Base-by-base conservation (phyloP, 2,113 vertebrate genomes). In the Stegostoma tigrinum region DNA sequence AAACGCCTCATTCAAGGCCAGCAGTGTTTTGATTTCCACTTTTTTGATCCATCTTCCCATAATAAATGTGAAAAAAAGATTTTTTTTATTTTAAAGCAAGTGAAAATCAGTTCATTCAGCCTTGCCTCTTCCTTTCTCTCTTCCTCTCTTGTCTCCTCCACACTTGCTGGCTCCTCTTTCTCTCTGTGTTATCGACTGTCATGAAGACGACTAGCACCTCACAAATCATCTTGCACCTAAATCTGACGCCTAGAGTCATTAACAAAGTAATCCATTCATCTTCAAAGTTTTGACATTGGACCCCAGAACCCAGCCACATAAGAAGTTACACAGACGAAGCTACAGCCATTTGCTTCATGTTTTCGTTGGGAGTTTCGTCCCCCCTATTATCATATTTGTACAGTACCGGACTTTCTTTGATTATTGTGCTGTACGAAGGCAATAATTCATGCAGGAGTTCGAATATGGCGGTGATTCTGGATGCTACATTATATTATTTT, bases 1-100 rank as follows among this genome's bases (percentile, higher is more conserved):
- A 98, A 99, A 99, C 98, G 99, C 98, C 98, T 99, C 98, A 98
- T 98, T 99, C 98, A 98, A 97, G 97, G 98, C 98, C 97, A 98
- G 98, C 97, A 97, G 98, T 97, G 97, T 98, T 98, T 97, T 98
- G 99, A 99, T 99, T 99, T 98, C 98, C 98, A 98, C 98, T 97
- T 98, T 98, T 98, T 98, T 98, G 97, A 96, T 97, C 96, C 96
- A 97, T 97, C 97, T 97, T 75, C 94, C 67, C 94, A 95, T 95
- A 95, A 72, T 95, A 95, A 95, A 95, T 95, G 94, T 95, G 94
- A 34, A 95, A 95, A 95, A 95, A 27, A 95, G 55, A 10, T 61
- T 87, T 87, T 64, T 91, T 93, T 48, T 52, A 68, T 97, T 97
- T 96, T 95, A 96, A 97, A 97, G 96, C 96, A 97, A 86, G 15